Evolutionary conservation across 2,888 invertebrate species (phyloP).

Genomic region (Mythimna vitellina): DNA sequence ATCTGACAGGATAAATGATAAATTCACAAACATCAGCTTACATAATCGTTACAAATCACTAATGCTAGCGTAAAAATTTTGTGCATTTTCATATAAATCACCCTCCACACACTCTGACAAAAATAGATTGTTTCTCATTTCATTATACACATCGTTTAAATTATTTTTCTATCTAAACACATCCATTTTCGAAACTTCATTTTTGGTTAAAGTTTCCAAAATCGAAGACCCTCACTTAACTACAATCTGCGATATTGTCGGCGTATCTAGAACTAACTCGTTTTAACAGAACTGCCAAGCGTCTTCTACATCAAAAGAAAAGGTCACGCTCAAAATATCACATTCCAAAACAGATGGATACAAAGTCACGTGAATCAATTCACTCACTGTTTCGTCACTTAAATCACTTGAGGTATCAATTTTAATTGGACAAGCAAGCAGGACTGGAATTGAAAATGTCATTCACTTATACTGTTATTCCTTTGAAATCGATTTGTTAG

Average conservation of each 20-base stretch:
- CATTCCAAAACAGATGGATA: slow-evolving; percentile 55
- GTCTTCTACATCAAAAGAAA: slow-evolving; percentile 55
- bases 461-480: slow-evolving; percentile 3
- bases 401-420: slow-evolving; percentile 52
- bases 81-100: slow-evolving; percentile 76
- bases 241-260: slow-evolving; percentile 86
- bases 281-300: slow-evolving; percentile 63
- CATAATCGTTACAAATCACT: slow-evolving; percentile 64
- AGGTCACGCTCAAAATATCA: slow-evolving; percentile 65
- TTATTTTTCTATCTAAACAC: slow-evolving; percentile 84
- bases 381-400: slow-evolving; percentile 32
- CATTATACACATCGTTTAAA: slow-evolving; percentile 78
- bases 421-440: slow-evolving; percentile 38
- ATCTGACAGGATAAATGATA: slow-evolving; percentile 4
- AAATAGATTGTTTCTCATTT: slow-evolving; percentile 82
- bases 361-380: slow-evolving; percentile 29
- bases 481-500: slow-evolving; percentile 11
- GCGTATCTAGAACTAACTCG: slow-evolving; percentile 79
- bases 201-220: slow-evolving; percentile 67
- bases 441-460: slow-evolving; percentile 12
- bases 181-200: slow-evolving; percentile 69
- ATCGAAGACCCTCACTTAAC: slow-evolving; percentile 64
- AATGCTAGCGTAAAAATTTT: slow-evolving; percentile 80
- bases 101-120: slow-evolving; percentile 76
- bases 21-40: slow-evolving; percentile 53